Evolutionary conservation across 2,113 vertebrate genomes (phyloP).

Genomic region (Arenaria interpres): DNA sequence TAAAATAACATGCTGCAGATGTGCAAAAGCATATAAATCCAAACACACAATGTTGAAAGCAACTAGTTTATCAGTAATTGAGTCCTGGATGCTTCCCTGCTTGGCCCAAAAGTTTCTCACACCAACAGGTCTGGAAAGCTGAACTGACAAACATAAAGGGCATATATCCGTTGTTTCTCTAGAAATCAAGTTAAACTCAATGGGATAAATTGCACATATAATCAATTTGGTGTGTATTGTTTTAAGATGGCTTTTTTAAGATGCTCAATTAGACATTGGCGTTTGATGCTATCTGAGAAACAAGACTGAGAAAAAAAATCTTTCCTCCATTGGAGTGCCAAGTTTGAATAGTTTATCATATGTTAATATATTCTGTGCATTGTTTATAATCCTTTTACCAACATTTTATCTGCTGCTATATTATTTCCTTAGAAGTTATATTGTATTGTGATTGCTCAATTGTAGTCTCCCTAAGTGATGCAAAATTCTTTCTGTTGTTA

Average conservation of each 20-base stretch:
- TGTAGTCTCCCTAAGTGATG: not conserved
- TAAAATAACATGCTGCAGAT: not conserved
- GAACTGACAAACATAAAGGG: not conserved
- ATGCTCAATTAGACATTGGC: not conserved
- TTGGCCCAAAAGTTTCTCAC: not conserved
- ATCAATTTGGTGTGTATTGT: not conserved
- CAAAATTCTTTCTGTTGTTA: not conserved
- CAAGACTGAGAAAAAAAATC: not conserved
- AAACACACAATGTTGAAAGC: not conserved
- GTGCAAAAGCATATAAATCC: not conserved
- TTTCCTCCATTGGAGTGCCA: not conserved
- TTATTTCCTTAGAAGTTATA: not conserved
- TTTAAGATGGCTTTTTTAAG: not conserved
- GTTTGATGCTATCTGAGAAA: not conserved
- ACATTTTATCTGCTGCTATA: not conserved
- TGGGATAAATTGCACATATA: not conserved
- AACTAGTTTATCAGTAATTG: not conserved
- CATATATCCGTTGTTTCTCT: not conserved
- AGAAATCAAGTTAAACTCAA: not conserved
- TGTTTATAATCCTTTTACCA: not conserved
- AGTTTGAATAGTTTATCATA: not conserved
- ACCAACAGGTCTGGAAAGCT: not conserved
- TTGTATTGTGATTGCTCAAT: not conserved
- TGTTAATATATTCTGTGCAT: not conserved
- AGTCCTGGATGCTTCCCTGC: not conserved